phyloP scores from a whole-genome alignment of 1,140 invertebrate species.

The Drosophila mojavensis region DNA sequence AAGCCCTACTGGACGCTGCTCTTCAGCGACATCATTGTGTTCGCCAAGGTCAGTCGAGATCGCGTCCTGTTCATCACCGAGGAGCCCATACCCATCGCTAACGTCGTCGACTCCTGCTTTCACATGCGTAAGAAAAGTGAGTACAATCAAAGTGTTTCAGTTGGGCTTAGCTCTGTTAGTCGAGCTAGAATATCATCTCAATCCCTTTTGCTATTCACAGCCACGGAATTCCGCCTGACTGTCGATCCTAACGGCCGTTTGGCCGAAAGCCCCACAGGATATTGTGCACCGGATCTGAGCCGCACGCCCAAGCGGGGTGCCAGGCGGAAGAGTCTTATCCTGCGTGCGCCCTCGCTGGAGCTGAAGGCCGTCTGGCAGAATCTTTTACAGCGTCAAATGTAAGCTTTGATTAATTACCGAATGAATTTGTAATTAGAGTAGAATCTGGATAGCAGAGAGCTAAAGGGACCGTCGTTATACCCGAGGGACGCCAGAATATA shows the following conservation, averaged over 20 bases:
- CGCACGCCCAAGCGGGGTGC: constrained; percentile 86
- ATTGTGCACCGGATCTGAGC: constrained; percentile 87
- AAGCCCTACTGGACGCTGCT: constrained; percentile 93
- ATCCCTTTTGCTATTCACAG: constrained; percentile 77
- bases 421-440: not conserved
- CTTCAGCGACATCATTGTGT: constrained; percentile 92
- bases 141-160: constrained; percentile 8
- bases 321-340: constrained; percentile 88
- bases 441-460: too few species aligned
- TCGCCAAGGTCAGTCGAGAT: constrained; percentile 93
- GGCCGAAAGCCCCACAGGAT: constrained; percentile 87
- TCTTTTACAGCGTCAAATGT: constrained; percentile 94
- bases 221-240: constrained; percentile 89
- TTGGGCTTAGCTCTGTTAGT: not conserved
- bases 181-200: not conserved
- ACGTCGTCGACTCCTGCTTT: constrained; percentile 92
- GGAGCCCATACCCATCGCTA: constrained; percentile 91
- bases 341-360: constrained; percentile 91
- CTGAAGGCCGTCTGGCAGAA: constrained; percentile 95
- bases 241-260: constrained; percentile 86
- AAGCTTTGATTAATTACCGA: constrained; percentile 77
- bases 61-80: constrained; percentile 93
- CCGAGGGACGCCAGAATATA: too few species aligned
- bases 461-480: too few species aligned
- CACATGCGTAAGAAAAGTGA: constrained; percentile 92